phyloP scores from a whole-genome alignment of 1,140 invertebrate species.

The Pemphigus obesinymphae region DNA sequence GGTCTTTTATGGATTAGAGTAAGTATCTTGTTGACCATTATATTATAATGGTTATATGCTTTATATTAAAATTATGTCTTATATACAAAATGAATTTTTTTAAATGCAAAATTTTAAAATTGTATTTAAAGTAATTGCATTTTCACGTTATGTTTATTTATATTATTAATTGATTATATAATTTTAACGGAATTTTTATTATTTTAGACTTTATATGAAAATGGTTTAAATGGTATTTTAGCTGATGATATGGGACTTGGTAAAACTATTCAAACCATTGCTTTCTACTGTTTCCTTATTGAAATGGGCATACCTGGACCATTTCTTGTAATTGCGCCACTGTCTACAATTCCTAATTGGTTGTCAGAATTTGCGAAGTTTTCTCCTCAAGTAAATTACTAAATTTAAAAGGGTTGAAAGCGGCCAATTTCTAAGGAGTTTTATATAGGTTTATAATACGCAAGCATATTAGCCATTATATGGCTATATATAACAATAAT shows the following conservation, averaged over 20 bases:
- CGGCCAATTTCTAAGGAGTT: too few relatives aligned
- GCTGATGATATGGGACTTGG: constrained; percentile 80
- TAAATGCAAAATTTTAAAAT: too few relatives aligned
- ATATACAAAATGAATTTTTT: too few relatives aligned
- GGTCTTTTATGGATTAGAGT: constrained; percentile 35
- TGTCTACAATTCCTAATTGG: constrained; percentile 71
- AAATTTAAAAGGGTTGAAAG: too few relatives aligned
- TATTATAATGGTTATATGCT: background rate
- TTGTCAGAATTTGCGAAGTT: constrained; percentile 64
- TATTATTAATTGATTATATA: background rate
- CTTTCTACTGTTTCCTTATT: constrained; percentile 58
- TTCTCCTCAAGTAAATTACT: constrained; percentile 53
- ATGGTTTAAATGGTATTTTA: constrained; percentile 70
- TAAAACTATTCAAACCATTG: constrained; percentile 69
- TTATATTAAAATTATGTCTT: background rate
- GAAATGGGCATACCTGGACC: constrained; percentile 56
- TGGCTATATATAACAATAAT: too few relatives aligned
- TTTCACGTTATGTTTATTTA: background rate
- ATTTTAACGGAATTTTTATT: background rate
- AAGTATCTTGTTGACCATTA: background rate
- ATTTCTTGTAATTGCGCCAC: constrained; percentile 61
- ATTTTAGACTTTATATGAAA: constrained; percentile 56
- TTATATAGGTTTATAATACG: too few relatives aligned
- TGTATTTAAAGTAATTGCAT: too few relatives aligned
- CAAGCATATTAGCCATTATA: too few relatives aligned